A percentile compares a stretch with the other conserved stretches of the same genome.
Evolutionary conservation across 1,140 invertebrate species (phyloP).

Genomic region (Drosophila subobscura): DNA sequence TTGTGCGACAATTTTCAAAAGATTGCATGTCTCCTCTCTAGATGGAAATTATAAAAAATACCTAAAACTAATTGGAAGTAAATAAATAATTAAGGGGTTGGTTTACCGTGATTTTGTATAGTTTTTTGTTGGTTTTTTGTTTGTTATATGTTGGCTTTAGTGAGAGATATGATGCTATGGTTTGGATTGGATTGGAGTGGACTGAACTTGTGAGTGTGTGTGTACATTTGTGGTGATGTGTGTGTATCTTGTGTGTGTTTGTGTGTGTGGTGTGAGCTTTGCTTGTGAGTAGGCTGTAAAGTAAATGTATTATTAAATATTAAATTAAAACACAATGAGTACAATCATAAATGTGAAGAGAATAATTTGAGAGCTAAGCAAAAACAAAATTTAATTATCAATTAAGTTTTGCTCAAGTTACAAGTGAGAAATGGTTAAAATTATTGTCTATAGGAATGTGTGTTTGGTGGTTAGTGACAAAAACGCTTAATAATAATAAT

Average conservation of each 20-base stretch:
- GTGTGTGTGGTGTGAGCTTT: conserved; percentile 32
- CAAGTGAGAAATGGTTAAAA: conserved; percentile 33
- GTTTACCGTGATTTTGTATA: conserved; percentile 65
- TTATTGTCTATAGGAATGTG: conserved; percentile 22
- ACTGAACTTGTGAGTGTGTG: conserved; percentile 21
- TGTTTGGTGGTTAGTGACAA: conserved; percentile 49
- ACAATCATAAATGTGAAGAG: conserved; percentile 33
- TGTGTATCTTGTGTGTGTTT: conserved; percentile 15
- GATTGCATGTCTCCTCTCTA: conserved; percentile 4
- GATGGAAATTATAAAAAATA: conserved; percentile 55
- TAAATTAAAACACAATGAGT: conserved; percentile 56
- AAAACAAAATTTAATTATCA: conserved; percentile 34
- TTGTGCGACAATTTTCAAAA: conserved; percentile 5
- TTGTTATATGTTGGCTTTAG: conserved; percentile 62
- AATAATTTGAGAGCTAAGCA: conserved; percentile 44
- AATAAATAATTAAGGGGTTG: conserved; percentile 49
- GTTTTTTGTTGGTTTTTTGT: conserved; percentile 37
- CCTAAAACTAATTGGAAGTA: conserved; percentile 64
- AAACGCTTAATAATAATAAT: conserved; percentile 37
- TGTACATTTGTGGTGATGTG: conserved; percentile 20
- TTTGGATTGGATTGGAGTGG: conserved; percentile 31
- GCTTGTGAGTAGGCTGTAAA: conserved; percentile 60
- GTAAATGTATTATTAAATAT: conserved; percentile 58
- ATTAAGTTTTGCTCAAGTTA: conserved; percentile 26
- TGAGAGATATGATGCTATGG: conserved; percentile 43